These are phyloP conservation scores for Periophthalmus modestus DNA, from an alignment of 2,113 vertebrate genomes.

Conservation along the genomic window DNA sequence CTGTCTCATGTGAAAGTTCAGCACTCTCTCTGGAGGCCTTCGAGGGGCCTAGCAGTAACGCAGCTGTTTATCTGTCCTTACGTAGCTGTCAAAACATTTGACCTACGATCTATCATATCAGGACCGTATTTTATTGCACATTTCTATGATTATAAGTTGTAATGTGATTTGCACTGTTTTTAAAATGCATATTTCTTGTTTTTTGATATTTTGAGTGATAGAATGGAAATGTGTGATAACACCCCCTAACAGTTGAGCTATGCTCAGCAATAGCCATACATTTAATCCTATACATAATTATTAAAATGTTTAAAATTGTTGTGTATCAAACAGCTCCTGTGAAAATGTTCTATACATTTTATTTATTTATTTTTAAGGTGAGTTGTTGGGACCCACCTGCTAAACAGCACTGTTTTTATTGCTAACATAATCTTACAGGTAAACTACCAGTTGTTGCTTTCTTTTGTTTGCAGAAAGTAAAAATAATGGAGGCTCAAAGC, in stretches of 20 bases:
- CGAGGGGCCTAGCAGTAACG: constrained; percentile 51
- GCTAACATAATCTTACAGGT: neutral
- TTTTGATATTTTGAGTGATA: neutral
- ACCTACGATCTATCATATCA: neutral
- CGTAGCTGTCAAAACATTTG: constrained; percentile 52
- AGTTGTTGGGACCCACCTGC: neutral
- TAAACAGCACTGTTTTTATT: neutral
- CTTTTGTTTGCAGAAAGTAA: constrained; percentile 85
- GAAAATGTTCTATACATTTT: no score
- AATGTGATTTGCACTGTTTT: neutral
- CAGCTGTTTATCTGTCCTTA: constrained; percentile 56
- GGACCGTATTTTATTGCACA: neutral
- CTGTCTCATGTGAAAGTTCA: neutral
- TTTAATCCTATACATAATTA: neutral
- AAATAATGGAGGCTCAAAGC: constrained; percentile 89
- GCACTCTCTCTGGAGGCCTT: constrained; percentile 29
- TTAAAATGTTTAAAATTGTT: neutral
- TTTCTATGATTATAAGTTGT: neutral
- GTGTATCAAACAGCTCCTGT: neutral
- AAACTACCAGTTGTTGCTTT: neutral
- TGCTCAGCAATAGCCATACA: neutral
- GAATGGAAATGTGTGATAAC: neutral
- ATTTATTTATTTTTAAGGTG: neutral
- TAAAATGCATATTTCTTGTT: neutral
- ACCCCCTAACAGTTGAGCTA: no score